These are phyloP conservation scores for Standfussiana lucernea DNA, from an alignment of 2,888 invertebrate genomes.

Conservation along the genomic window DNA sequence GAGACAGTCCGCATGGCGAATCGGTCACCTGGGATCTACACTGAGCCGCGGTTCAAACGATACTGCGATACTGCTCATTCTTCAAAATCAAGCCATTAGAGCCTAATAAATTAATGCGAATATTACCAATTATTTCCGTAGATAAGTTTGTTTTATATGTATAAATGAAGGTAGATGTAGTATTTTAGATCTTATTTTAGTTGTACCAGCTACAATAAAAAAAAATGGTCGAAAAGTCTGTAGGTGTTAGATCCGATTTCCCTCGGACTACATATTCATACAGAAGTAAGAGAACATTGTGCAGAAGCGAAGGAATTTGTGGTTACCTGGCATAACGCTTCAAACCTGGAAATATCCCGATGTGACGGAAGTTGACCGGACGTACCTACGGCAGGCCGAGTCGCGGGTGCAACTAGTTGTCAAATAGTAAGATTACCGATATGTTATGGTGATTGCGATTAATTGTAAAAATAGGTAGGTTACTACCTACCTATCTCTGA, in stretches of 20 bases:
- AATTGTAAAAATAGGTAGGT: too few relatives aligned
- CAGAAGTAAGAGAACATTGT: neutral
- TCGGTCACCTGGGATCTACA: neutral
- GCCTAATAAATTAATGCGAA: neutral
- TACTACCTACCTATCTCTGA: too few relatives aligned
- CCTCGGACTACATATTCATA: neutral
- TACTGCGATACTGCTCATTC: slow-evolving; percentile 30
- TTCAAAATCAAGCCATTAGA: neutral
- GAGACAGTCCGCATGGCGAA: neutral
- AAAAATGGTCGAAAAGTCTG: neutral
- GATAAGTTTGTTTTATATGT: slow-evolving; percentile 6
- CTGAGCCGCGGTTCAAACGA: neutral
- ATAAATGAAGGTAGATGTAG: neutral
- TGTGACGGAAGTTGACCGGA: neutral
- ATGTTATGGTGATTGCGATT: neutral
- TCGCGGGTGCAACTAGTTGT: neutral
- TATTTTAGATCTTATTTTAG: neutral
- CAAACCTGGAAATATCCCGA: neutral
- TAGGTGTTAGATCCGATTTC: neutral
- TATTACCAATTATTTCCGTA: slow-evolving; percentile 26
- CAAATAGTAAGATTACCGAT: neutral
- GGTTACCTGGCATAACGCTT: neutral
- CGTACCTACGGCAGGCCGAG: neutral
- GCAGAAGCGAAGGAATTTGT: neutral
- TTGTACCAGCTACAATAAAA: neutral